Conservation (phyloP, 2,888 invertebrate species). For the Eueremaeus valkanovi region DNA sequence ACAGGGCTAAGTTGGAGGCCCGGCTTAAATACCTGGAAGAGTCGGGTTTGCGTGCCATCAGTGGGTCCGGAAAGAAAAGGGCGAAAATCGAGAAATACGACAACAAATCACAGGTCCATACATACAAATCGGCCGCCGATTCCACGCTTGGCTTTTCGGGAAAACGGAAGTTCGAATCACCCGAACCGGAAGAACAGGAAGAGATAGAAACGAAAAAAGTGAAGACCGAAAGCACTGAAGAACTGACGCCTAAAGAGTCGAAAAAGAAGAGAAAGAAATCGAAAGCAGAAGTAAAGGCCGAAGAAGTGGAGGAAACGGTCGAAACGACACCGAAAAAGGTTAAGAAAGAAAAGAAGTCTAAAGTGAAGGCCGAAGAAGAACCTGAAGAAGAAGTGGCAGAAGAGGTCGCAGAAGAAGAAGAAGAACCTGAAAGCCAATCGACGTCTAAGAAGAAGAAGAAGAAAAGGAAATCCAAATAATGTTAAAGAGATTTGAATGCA, state of each 20-base stretch:
- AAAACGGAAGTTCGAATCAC: conserved; percentile 46
- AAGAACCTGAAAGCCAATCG: not conserved
- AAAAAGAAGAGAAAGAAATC: conserved; percentile 40
- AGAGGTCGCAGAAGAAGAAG: conserved; percentile 1
- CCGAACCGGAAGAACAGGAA: conserved; percentile 46
- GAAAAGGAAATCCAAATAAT: not conserved
- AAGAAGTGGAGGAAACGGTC: conserved; percentile 1
- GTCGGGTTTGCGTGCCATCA: conserved; percentile 70
- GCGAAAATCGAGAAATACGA: conserved; percentile 66
- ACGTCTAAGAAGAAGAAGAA: conserved; percentile 8
- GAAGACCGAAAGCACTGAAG: conserved; percentile 52
- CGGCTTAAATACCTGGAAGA: conserved; percentile 70
- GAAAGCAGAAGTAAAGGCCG: not conserved
- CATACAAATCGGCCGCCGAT: conserved; percentile 74
- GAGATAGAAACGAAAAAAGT: conserved; percentile 55
- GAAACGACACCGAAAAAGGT: not conserved
- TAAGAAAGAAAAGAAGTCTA: conserved; percentile 46
- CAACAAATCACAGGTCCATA: conserved; percentile 68
- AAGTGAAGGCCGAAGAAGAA: conserved; percentile 45
- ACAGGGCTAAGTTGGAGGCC: conserved; percentile 80
- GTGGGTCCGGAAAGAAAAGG: conserved; percentile 71
- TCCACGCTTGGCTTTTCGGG: conserved; percentile 63
- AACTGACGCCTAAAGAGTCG: conserved; percentile 42
- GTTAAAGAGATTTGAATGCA: too few relatives aligned
- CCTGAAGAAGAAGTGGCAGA: conserved; percentile 34